Conservation (phyloP, 2,113 vertebrate species). For the Clupea harengus region DNA sequence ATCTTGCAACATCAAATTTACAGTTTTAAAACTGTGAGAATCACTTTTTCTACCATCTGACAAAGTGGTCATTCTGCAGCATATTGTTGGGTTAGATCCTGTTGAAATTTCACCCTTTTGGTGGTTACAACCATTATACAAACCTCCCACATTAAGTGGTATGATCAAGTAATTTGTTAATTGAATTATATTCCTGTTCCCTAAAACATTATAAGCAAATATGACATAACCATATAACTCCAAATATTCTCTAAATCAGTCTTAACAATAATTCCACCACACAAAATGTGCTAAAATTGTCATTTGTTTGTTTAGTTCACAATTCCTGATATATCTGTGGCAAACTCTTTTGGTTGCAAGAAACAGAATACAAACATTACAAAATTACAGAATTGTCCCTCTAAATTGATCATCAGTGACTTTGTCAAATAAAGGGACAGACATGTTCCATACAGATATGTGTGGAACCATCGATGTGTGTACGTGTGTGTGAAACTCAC, state of each 20-base stretch:
- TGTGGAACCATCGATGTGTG: slow-evolving; percentile 27
- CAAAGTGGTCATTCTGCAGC: no score
- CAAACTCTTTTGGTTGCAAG: neutral
- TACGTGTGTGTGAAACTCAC: slow-evolving; percentile 76
- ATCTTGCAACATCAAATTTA: no score
- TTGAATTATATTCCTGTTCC: neutral
- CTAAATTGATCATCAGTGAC: neutral
- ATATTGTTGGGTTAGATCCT: no score
- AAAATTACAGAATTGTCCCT: no score
- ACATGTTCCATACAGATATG: neutral
- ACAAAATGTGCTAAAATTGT: neutral
- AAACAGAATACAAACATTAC: no score
- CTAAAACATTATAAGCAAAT: neutral
- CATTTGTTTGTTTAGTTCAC: neutral
- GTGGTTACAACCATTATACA: neutral
- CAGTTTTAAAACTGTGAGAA: no score
- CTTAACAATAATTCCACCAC: neutral
- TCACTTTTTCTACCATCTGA: no score
- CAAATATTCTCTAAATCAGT: neutral
- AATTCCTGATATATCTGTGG: neutral
- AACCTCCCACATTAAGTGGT: neutral
- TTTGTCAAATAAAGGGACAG: neutral
- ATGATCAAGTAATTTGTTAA: no score
- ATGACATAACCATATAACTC: neutral
- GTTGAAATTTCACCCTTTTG: neutral